These are phyloP conservation scores for Microcebus tavaratra DNA, from an alignment of 2,113 vertebrate genomes.

Conservation along the genomic window DNA sequence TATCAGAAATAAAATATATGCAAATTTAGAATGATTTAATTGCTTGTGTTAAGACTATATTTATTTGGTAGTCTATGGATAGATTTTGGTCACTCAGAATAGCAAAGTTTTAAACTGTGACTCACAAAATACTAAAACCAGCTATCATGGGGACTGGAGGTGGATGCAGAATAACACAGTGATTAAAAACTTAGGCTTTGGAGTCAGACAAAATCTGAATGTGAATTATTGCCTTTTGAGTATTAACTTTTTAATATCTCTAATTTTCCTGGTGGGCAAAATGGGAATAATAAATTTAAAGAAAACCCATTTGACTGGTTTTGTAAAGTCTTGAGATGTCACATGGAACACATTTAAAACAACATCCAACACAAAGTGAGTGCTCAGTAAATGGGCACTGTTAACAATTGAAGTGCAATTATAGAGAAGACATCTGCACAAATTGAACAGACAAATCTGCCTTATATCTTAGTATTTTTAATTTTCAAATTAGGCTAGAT, in stretches of 20 bases:
- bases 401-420: background rate
- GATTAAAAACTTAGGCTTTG: background rate
- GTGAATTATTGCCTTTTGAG: background rate
- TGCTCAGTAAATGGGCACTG: background rate
- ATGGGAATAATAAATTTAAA: background rate
- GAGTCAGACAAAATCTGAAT: background rate
- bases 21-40: constrained; percentile 25
- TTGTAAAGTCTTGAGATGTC: background rate
- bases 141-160: background rate
- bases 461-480: background rate
- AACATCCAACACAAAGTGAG: background rate
- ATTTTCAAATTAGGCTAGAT: background rate
- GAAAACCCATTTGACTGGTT: background rate
- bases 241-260: background rate
- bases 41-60: background rate
- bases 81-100: background rate
- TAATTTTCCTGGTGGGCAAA: background rate
- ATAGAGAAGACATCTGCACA: background rate
- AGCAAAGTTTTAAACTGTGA: background rate
- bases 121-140: background rate
- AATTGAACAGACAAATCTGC: background rate
- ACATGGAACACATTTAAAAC: background rate
- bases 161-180: background rate
- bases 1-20: constrained; percentile 17
- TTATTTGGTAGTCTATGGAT: background rate